Percentiles rank a stretch among this genome's conserved stretches.
These are phyloP conservation scores for Heterotilapia buettikoferi DNA, from an alignment of 2,113 vertebrate species.

Conservation along the genomic window DNA sequence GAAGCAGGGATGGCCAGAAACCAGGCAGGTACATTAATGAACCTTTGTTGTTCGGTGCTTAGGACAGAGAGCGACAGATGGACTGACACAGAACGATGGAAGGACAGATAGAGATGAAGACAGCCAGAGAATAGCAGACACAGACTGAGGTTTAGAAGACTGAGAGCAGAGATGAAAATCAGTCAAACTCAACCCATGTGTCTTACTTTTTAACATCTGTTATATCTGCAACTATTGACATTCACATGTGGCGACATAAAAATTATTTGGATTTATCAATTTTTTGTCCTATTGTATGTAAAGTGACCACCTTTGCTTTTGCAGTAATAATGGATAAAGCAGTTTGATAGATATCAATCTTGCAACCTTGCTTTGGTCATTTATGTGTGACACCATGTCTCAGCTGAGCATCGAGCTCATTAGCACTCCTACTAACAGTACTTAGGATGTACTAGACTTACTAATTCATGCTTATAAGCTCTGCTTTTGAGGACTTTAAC, in stretches of 20 bases:
- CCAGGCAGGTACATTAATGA: constrained; percentile 27
- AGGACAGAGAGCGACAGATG: not conserved
- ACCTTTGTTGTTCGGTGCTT: constrained; percentile 43
- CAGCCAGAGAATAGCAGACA: not conserved
- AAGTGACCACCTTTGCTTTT: fast-evolving
- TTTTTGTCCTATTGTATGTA: not conserved
- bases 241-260: not conserved
- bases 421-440: not conserved
- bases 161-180: not conserved
- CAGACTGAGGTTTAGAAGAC: not conserved
- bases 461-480: not conserved
- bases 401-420: not conserved
- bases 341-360: not conserved
- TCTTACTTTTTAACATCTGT: not conserved
- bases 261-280: fast-evolving
- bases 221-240: not conserved
- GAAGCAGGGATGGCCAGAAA: constrained; percentile 3
- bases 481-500: not conserved
- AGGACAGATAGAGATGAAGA: not conserved
- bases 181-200: not conserved
- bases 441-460: not conserved
- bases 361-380: not conserved
- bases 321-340: not conserved
- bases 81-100: not conserved
- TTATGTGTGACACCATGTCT: not conserved